Conservation (phyloP, 2,888 invertebrate genomes). For the Cephus rjabovi region DNA sequence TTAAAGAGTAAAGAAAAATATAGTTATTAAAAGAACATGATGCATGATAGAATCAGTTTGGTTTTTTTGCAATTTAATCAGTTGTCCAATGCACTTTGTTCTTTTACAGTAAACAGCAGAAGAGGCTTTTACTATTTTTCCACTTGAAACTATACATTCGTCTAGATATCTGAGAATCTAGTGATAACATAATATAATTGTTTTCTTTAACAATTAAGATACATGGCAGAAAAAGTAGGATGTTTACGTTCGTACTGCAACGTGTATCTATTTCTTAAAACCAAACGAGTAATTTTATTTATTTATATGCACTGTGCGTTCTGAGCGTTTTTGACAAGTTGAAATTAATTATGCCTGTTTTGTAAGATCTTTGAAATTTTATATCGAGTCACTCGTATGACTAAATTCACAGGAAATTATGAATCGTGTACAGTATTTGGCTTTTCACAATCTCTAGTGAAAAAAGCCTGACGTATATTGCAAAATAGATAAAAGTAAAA, state of each 20-base stretch:
- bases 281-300: background rate
- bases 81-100: background rate
- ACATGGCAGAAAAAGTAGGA: background rate
- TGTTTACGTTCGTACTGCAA: background rate
- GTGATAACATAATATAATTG: constrained; percentile 3
- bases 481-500: background rate
- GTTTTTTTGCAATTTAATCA: background rate
- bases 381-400: background rate
- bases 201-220: background rate
- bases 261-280: background rate
- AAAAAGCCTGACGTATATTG: background rate
- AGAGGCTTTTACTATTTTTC: background rate
- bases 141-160: constrained; percentile 10
- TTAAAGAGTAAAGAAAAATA: background rate
- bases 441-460: background rate
- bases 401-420: background rate
- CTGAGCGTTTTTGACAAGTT: background rate
- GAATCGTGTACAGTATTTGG: background rate
- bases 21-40: too few species aligned
- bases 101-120: background rate
- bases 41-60: background rate
- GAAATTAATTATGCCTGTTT: background rate
- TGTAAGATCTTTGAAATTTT: background rate
- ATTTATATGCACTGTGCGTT: background rate
- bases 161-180: background rate